Evolutionary conservation across 2,113 vertebrate genomes (phyloP).

Genomic region (Tetrax tetrax): DNA sequence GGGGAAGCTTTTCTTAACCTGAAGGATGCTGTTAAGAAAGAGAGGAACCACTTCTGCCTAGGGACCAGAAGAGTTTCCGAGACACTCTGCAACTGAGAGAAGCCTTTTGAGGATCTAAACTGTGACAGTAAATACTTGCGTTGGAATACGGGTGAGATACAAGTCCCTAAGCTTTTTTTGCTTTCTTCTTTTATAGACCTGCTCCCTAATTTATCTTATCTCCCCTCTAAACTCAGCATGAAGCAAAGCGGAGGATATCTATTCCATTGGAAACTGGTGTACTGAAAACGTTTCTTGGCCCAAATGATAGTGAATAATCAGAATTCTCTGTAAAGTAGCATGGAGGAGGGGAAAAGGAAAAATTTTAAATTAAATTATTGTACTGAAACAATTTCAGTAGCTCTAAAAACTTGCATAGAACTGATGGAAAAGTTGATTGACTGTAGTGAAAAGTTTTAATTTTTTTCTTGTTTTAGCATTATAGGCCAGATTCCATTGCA

Average conservation of each 20-base stretch:
- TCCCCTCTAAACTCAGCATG: not conserved
- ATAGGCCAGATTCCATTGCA: not conserved
- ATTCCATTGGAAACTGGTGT: not conserved
- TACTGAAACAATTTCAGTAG: not conserved
- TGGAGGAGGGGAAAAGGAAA: accelerated
- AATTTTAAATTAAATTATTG: not conserved
- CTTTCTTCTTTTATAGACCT: not conserved
- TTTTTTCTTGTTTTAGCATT: not conserved
- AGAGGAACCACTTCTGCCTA: accelerated
- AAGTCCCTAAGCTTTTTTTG: not conserved
- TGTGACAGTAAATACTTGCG: not conserved
- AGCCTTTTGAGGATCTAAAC: not conserved
- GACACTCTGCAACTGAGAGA: not conserved
- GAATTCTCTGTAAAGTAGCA: not conserved
- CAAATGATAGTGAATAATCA: not conserved
- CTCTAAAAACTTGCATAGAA: not conserved
- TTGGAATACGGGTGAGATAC: not conserved
- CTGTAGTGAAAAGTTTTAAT: not conserved
- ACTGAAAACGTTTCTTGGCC: not conserved
- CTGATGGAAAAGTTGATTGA: not conserved
- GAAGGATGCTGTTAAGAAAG: not conserved
- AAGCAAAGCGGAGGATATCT: not conserved
- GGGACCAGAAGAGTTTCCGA: not conserved
- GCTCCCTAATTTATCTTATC: not conserved
- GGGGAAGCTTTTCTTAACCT: not conserved